Evolutionary conservation across 2,113 vertebrate species (phyloP), one percentile per base, ranked within the genome.

Genomic region (Pteropus alecto): DNA sequence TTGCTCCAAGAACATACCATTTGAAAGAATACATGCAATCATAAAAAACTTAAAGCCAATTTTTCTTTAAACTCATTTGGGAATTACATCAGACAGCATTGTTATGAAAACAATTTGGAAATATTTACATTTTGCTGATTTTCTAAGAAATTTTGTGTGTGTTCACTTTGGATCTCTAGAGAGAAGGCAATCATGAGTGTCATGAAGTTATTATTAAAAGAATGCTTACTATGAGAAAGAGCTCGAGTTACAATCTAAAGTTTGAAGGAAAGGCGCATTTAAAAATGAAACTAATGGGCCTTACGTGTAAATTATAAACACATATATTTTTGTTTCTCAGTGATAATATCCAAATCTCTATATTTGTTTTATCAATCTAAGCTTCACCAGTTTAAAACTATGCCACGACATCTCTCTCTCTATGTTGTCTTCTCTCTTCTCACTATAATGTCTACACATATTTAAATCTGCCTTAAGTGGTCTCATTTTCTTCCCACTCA

Each of bases 81-180:
- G 76, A 87, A 97, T 96, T 84, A 93, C n/a, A 94, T 90, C 90
- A 90, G 70, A 92, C 14, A 92, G 71, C 6, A 84, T 54, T 83
- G 58, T 51, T 73, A 85, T 68, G 88, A 94, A 95, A 46, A 63
- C 58, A 94, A 77, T 68, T 67, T 93, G 70, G 65, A 90, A 60
- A 85, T 61, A 74, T 68, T 77, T 26, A 81, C 35, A 51, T 77
- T 91, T 93, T 92, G 14, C 86, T 91, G 51, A 79, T 71, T 94
- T 96, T 87, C 22, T 21, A 88, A 63, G 46, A 84, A 87, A 51
- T 26, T 84, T 26, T 54, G 28, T 60, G 12, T 51, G 21, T 7
- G 19, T 84, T 85, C 54, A 54, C 71, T 74, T 94, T 84, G 76
- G 11, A 82, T 86, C 15, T 90, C 81, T 63, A 85, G 38, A 90